A percentile compares a stretch with the other conserved stretches of the same genome.
These are phyloP conservation scores for Crioceris asparagi DNA, from an alignment of 2,888 invertebrate genomes.

Conservation along the genomic window DNA sequence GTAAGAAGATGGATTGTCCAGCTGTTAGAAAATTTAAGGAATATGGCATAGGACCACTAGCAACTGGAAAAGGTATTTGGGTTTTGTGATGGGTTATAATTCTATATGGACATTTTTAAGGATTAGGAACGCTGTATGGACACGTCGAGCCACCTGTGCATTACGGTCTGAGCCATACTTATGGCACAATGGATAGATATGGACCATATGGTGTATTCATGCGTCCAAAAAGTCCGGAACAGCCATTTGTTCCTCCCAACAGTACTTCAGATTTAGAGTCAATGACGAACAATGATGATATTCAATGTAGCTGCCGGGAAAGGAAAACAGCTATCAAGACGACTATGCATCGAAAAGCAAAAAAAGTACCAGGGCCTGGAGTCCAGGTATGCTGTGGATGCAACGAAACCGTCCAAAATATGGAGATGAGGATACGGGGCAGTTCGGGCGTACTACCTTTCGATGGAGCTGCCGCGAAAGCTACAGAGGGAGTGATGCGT, in stretches of 20 bases:
- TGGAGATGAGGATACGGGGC: too few species aligned
- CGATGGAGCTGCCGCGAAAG: too few species aligned
- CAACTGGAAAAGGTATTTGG: conserved; percentile 24
- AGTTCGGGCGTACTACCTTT: too few species aligned
- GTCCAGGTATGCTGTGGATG: too few species aligned
- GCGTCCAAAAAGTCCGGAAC: conserved; percentile 22
- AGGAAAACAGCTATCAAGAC: too few species aligned
- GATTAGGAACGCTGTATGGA: conserved; percentile 29
- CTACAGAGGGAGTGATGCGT: too few species aligned
- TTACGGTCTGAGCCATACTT: conserved; percentile 32
- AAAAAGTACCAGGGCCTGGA: too few species aligned
- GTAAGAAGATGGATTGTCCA: conserved; percentile 33
- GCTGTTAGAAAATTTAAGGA: conserved; percentile 34
- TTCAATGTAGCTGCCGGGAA: too few species aligned
- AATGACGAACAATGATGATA: too few species aligned
- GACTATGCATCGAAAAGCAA: too few species aligned
- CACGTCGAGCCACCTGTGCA: conserved; percentile 23
- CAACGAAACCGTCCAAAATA: too few species aligned
- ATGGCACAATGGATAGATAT: conserved; percentile 29
- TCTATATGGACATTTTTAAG: conserved; percentile 5
- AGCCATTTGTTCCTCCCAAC: conserved; percentile 21
- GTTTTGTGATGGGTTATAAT: not conserved
- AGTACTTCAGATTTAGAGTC: conserved; percentile 9
- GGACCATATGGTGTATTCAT: conserved; percentile 31
- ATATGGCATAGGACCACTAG: conserved; percentile 35